Base-by-base conservation (phyloP, 1,140 invertebrate genomes). In the Chironomus tepperi region DNA sequence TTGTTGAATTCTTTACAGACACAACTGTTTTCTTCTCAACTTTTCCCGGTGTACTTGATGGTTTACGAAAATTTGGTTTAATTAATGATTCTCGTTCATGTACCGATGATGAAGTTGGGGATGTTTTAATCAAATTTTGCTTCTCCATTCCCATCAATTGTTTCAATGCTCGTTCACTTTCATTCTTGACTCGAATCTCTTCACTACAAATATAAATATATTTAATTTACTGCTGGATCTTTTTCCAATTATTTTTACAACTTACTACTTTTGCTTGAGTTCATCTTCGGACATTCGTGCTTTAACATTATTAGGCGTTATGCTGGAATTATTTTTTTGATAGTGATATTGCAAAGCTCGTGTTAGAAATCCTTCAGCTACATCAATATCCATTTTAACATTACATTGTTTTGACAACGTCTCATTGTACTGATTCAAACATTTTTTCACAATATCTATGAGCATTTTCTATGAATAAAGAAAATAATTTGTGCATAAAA, bases 191-290 rank as follows among this genome's bases (percentile, higher is more conserved):
- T 73, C 75, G 8, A 2, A 34, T n/a, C 9, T 73, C 21, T 8
- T 80, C 79, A 12, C 79, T 79, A 65, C 79, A 79, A 21, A 8
- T 19, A 70, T 1, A 10, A 18, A 18, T 19, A 9, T 18, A 70
- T 19, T 3, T 19, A 19, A 19, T 9, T 70, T 19, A 8, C 8
- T 70, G 5, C 10, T 70, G 18, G 9, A 70, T 19, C 0, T 18
- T n/a, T n/a, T n/a, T n/a, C n/a, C n/a, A n/a, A n/a, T n/a, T 70
- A 19, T 18, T 19, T 8, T 70, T 1, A 70, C 2, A 2, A 19
- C 19, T 70, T 70, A 70, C 65, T 80, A 80, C 77, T 80, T 80
- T 2, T 79, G 77, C 42, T 82, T 81, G 10, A 82, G 77, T 76
- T 80, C 78, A 75, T 81, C 78, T 75, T 82, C 81, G 19, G 73